A percentile compares a stretch with the other conserved stretches of the same genome.
Conservation (phyloP, 2,113 vertebrate species). For the Plecotus auritus region DNA sequence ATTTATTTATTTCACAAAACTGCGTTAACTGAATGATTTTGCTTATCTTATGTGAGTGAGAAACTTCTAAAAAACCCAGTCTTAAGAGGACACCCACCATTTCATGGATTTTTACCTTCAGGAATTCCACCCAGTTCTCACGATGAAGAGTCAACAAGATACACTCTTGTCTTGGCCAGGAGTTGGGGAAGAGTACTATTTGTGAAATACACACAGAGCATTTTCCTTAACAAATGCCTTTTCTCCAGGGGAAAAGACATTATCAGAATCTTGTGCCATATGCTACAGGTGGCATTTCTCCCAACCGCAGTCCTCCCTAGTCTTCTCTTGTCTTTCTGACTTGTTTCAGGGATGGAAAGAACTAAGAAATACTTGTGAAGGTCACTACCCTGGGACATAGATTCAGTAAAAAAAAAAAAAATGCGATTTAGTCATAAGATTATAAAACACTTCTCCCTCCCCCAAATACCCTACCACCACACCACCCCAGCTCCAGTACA, state of each 20-base stretch:
- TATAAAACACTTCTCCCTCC: background rate
- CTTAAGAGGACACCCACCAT: background rate
- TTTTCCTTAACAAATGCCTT: background rate
- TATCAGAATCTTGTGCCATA: background rate
- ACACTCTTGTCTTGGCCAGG: background rate
- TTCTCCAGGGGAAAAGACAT: background rate
- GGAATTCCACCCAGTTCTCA: background rate
- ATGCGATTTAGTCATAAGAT: background rate
- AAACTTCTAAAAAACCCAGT: background rate
- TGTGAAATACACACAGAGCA: background rate
- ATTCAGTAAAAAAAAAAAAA: background rate
- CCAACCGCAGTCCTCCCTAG: background rate
- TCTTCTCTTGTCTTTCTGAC: background rate
- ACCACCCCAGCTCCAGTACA: background rate
- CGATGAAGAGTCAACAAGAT: background rate
- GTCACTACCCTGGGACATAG: background rate
- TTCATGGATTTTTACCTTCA: background rate
- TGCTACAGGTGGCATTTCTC: background rate
- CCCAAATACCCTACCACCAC: background rate
- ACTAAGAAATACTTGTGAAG: background rate
- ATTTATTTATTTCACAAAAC: background rate
- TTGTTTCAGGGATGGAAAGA: background rate
- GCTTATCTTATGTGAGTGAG: background rate
- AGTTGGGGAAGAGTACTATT: background rate
- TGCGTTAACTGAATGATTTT: background rate